Percentiles rank a stretch among this genome's conserved stretches.
Conservation (phyloP, 2,888 invertebrate species). For the Dryomyza anilis region DNA sequence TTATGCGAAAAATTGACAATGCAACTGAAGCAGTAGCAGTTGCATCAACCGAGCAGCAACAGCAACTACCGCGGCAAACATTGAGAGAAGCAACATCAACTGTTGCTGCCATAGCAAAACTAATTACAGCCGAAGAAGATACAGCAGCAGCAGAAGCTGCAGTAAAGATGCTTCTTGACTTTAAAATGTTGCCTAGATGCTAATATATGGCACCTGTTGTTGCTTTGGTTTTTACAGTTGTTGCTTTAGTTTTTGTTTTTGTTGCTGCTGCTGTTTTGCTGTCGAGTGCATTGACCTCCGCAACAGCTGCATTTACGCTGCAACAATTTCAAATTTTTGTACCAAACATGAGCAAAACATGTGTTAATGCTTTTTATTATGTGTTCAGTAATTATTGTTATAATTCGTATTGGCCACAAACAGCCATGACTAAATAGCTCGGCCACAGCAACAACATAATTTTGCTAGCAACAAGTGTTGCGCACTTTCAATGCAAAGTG, state of each 20-base stretch:
- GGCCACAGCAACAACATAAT: neutral
- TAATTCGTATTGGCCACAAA: neutral
- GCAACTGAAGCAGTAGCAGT: neutral
- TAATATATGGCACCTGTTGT: neutral
- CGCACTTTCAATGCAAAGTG: neutral
- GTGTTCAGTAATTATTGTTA: neutral
- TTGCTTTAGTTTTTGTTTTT: neutral
- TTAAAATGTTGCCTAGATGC: neutral
- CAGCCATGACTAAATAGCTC: neutral
- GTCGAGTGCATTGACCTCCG: neutral
- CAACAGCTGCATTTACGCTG: neutral
- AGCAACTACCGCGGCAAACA: neutral
- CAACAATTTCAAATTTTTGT: neutral
- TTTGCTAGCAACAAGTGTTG: neutral
- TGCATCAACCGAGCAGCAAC: neutral
- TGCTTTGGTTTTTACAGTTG: neutral
- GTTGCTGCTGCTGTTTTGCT: neutral
- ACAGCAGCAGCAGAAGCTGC: neutral
- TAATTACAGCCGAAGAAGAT: too few relatives aligned
- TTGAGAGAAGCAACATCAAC: too few relatives aligned
- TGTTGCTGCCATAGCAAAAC: too few relatives aligned
- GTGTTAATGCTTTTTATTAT: neutral
- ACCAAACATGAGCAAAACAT: conserved; percentile 19
- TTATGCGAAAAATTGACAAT: neutral
- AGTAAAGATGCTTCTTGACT: neutral